Evolutionary conservation across 1,140 invertebrate species (phyloP), one percentile per base, ranked within the genome.

Genomic region (Propsilocerus akamusi): DNA sequence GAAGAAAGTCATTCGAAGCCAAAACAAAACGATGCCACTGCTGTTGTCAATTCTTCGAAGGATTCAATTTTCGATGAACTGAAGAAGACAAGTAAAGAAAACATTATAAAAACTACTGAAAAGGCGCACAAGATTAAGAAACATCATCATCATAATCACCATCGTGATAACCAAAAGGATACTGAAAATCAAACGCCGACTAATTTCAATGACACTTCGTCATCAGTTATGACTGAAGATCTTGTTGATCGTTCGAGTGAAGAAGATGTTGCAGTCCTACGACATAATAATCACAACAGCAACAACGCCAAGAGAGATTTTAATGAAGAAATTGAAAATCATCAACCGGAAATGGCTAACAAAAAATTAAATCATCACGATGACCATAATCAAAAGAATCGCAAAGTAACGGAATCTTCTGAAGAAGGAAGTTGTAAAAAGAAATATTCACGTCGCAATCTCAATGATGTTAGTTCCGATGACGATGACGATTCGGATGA

Each of bases 401-500:
- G 59, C 24, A 59, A 52, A 51, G 56, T 58, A 52, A 53, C 49
- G 20, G 22, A 53, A 48, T 26, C 54, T 20, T 32, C 37, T 53
- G 49, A 52, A 50, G 54, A 55, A 52, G 20, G 50, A 41, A 25
- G 46, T 17, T 26, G 52, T 20, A 46, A 54, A 41, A 51, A 52
- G 55, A 53, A 56, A 52, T 28, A 46, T 28, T 47, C 49, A 49
- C 46, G 52, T 6, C 28, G 47, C 8, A 52, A 52, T 23, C 24
- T 24, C 10, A 41, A 41, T 41, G 66, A 64, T 26, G 71, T 73
- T 49, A 73, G 68, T 55, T 72, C 71, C 23, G 75, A 77, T 48
- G 77, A 70, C 51, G 72, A 72, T 11, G 74, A 78, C 57, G 81
- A 81, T 26, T 83, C 85, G 57, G 83, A 83, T 60, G 77, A 78